These are phyloP conservation scores for Apomyelois bistriatella DNA, from an alignment of 2,888 invertebrate genomes.

Conservation along the genomic window DNA sequence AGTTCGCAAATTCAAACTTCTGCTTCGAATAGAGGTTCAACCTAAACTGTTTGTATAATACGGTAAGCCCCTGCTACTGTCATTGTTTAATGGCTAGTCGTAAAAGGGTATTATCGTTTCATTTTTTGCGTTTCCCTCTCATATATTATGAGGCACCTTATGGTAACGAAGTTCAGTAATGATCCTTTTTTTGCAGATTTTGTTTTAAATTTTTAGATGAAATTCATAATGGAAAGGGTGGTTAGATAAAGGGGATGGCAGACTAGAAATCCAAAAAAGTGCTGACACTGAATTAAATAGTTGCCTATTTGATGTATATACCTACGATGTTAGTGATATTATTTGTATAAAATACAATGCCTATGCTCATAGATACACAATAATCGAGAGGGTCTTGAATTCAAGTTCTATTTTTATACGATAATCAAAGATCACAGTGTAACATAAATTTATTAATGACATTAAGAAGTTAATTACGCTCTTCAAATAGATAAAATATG, in stretches of 20 bases:
- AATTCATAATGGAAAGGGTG: background rate
- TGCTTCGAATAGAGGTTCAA: constrained; percentile 23
- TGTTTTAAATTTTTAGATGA: background rate
- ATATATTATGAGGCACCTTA: constrained; percentile 18
- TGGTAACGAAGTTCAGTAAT: constrained; percentile 2
- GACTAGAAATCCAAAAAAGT: no score
- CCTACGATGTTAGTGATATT: no score
- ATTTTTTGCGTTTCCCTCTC: constrained; percentile 37
- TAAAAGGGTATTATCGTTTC: constrained; percentile 48
- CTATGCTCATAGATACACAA: no score
- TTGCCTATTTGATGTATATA: no score
- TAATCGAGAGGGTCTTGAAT: no score
- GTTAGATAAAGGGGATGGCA: background rate
- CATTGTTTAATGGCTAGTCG: constrained; percentile 53
- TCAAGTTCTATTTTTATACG: no score
- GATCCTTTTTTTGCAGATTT: constrained; percentile 4
- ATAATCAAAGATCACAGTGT: no score
- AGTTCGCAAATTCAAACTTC: constrained; percentile 25
- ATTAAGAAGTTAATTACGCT: no score
- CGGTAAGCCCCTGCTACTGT: constrained; percentile 37
- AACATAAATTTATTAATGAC: no score
- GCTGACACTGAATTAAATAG: no score
- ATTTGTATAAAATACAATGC: no score
- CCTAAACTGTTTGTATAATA: constrained; percentile 30
- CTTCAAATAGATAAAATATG: no score